These are phyloP conservation scores for Apocheima hispidaria DNA, from an alignment of 2,888 invertebrate species.

Conservation along the genomic window DNA sequence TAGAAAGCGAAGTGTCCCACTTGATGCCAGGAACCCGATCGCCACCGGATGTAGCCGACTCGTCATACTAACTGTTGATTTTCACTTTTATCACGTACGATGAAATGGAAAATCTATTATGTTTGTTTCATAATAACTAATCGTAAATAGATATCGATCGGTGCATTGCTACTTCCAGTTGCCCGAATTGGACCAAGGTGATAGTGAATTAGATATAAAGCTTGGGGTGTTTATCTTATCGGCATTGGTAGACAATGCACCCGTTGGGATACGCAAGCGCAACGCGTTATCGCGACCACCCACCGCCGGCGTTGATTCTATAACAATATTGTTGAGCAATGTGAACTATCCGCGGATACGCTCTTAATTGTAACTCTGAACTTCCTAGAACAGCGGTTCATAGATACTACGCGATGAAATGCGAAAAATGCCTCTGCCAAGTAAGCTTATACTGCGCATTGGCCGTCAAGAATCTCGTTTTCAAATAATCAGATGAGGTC, in stretches of 20 bases:
- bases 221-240: conserved; percentile 62
- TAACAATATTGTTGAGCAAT: conserved; percentile 57
- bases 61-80: conserved; percentile 71
- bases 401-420: conserved; percentile 49
- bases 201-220: conserved; percentile 30
- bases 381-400: conserved; percentile 48
- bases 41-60: conserved; percentile 65
- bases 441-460: conserved; percentile 35
- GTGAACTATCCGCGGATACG: conserved; percentile 44
- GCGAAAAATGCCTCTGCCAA: conserved; percentile 50
- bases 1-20: conserved; percentile 79
- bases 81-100: conserved; percentile 75
- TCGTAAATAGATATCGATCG: conserved; percentile 12
- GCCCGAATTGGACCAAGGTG: conserved; percentile 50
- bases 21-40: conserved; percentile 61
- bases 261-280: conserved; percentile 57
- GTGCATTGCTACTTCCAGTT: conserved; percentile 40
- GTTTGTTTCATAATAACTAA: conserved; percentile 36
- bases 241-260: conserved; percentile 58
- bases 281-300: conserved; percentile 65
- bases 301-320: conserved; percentile 52
- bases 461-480: conserved; percentile 51
- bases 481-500: conserved; percentile 54
- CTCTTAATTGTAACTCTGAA: conserved; percentile 21
- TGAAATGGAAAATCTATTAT: conserved; percentile 50